Base-by-base conservation (phyloP, 2,797 vertebrate genomes). In the Galaxias olidus region DNA sequence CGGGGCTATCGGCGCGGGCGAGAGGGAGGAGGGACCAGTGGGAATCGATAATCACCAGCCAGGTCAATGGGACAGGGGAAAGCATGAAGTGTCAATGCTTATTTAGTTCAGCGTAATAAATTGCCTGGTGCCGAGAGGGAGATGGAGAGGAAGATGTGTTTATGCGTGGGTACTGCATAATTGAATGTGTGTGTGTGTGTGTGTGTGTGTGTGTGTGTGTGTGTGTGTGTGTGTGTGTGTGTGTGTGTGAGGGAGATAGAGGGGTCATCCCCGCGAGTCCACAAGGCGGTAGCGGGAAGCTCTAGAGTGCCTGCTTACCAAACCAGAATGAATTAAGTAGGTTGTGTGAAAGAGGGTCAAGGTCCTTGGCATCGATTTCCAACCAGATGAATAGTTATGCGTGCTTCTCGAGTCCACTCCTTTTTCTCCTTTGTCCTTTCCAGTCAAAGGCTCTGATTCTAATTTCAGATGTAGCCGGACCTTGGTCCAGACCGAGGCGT, bases 41-140 rank as follows among this genome's bases (percentile, higher is more conserved):
- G 73, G 75, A 84, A 90, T 89, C 88, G 61, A 91, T 90, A 89
- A 90, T 84, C 80, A 74, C 77, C 80, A 79, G 73, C 78, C 82
- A 71, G 87, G 87, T 88, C 89, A 90, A 87, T 88, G 81, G 70
- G 65, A 88, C 71, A 68, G 71, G 78, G 85, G 84, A 89, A 89
- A 87, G 85, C 81, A 86, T 81, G 83, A 83, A 74, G 85, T 87
- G 86, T 86, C 85, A 87, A 88, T 87, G 81, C 84, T 71, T 84
- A 86, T 90, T 91, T 87, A 89, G 84, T 83, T 85, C 67, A 71
- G 71, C 69, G 74, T 86, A 86, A 88, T 88, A 87, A 88, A 90
- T 90, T 83, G 90, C 79, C 79, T 64, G 14, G 68, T 43, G 77
- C 47, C 8, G 54, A 12, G 17, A 65, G 65, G 13, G 74, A 73